Base-by-base conservation (phyloP, 2,797 vertebrate species). In the Dendrocincla fuliginosa region DNA sequence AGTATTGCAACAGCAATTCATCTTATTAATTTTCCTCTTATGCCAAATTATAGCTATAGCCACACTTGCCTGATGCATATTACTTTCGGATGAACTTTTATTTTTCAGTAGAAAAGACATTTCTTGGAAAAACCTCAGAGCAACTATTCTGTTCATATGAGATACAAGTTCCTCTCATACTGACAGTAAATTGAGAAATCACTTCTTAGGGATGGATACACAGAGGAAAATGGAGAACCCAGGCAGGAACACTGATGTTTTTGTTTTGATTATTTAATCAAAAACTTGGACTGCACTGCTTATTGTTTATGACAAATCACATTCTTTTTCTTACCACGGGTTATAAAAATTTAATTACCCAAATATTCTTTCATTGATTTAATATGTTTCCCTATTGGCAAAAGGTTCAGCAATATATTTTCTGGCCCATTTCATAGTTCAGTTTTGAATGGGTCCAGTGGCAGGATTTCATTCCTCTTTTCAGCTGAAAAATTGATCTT, bases 401-500 rank as follows among this genome's bases (percentile, higher is more conserved):
- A 80, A 85, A 22, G 10, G 20, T 46, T 78, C 86, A 91, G 35
- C 33, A 67, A 24, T 81, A 10, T 88, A 69, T 95, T 92, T 87
- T 93, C 82, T 60, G 4, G 44, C 25, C 50, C 65, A 90, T 90
- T 87, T 91, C 75, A 60, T 87, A 65, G 57, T 82, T 93, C 69
- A 82, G 2, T 93, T 89, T 84, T 84, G 73, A 59, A 86, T 76
- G 39, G 42, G 75, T 68, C 46, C 56, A 30, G 87, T 75, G 64
- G 23, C 42, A 78, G 74, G 69, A 71, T 84, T 90, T 92, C 35
- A 84, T 87, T 94, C 65, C 19, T 93, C 35, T 94, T 90, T 47
- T 82, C 84, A 84, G 41, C 46, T 80, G 17, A 23, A 1, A 27
- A 87, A 97, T 91, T 87, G 90, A 95, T 97, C 69, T 67, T 91